Percentiles rank a stretch among this genome's conserved stretches.
phyloP scores from a whole-genome alignment of 2,888 invertebrate species.

The Drosophila nigricruria region DNA sequence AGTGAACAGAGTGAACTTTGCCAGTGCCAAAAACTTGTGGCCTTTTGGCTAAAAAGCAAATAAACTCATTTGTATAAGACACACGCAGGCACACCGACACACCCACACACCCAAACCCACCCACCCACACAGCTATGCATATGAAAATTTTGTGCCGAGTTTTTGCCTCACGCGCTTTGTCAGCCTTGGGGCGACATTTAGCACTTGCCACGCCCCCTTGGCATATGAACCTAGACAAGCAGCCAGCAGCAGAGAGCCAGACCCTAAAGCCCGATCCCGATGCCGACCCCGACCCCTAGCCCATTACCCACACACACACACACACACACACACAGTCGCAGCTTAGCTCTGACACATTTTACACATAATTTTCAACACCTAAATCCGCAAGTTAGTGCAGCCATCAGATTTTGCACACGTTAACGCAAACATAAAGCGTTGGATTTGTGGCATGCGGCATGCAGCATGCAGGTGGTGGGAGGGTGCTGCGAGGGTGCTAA shows the following conservation, averaged over 20 bases:
- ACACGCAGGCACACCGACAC: conserved; percentile 36
- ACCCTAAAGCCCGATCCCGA: conserved; percentile 8
- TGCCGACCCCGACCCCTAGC: neutral
- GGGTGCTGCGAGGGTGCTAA: no score
- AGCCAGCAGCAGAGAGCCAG: neutral
- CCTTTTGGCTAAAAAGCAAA: conserved; percentile 28
- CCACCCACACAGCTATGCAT: conserved; percentile 28
- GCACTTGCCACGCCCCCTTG: conserved; percentile 52
- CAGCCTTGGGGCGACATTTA: conserved; percentile 65
- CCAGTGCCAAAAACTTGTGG: conserved; percentile 45
- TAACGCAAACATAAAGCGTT: conserved; percentile 78
- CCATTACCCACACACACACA: neutral
- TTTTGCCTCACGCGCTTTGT: conserved; percentile 37
- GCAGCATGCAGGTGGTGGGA: conserved; percentile 11
- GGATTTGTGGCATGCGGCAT: conserved; percentile 66
- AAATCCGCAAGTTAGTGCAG: conserved; percentile 80
- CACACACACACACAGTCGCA: conserved; percentile 31
- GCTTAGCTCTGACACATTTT: conserved; percentile 79
- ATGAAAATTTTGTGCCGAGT: conserved; percentile 57
- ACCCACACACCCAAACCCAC: conserved; percentile 1
- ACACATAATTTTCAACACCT: conserved; percentile 80
- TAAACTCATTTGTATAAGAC: conserved; percentile 60
- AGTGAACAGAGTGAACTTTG: conserved; percentile 31
- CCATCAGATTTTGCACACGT: conserved; percentile 79
- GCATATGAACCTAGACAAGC: conserved; percentile 20